Conservation (phyloP, 2,888 invertebrate species). For the Pseudococcus jackbeardsleyi region DNA sequence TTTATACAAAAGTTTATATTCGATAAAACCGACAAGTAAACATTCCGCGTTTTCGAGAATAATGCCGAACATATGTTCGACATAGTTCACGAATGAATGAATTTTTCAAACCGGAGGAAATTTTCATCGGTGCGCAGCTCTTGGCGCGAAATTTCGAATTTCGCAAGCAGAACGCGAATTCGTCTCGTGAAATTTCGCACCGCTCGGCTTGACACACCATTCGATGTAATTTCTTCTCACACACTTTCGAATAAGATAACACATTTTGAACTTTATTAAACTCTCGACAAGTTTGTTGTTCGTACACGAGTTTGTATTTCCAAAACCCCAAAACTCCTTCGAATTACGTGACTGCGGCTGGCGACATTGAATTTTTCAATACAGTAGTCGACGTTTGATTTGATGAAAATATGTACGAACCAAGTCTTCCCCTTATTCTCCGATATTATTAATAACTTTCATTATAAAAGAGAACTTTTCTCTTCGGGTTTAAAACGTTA, state of each 20-base stretch:
- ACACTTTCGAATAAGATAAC: background rate
- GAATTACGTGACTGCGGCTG: conserved; percentile 6
- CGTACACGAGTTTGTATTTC: background rate
- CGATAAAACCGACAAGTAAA: conserved; percentile 8
- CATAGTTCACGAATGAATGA: conserved; percentile 19
- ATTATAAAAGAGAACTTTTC: background rate
- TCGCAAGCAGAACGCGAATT: background rate
- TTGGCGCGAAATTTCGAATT: background rate
- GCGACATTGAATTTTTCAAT: conserved; percentile 1
- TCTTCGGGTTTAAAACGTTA: background rate
- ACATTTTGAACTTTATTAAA: background rate
- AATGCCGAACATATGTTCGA: conserved; percentile 28
- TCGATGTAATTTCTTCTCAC: background rate
- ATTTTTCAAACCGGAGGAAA: background rate
- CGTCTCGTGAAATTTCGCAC: background rate
- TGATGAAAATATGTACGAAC: background rate
- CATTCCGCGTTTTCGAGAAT: conserved; percentile 1
- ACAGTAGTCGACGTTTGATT: background rate
- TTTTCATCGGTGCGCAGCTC: background rate
- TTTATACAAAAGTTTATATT: conserved; percentile 12
- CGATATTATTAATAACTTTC: background rate
- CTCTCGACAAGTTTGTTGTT: background rate
- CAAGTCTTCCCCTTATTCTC: no score
- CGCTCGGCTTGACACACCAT: background rate
- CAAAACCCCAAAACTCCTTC: background rate